These are phyloP conservation scores for Lithobates pipiens DNA, from an alignment of 2,797 vertebrate species.

Conservation along the genomic window DNA sequence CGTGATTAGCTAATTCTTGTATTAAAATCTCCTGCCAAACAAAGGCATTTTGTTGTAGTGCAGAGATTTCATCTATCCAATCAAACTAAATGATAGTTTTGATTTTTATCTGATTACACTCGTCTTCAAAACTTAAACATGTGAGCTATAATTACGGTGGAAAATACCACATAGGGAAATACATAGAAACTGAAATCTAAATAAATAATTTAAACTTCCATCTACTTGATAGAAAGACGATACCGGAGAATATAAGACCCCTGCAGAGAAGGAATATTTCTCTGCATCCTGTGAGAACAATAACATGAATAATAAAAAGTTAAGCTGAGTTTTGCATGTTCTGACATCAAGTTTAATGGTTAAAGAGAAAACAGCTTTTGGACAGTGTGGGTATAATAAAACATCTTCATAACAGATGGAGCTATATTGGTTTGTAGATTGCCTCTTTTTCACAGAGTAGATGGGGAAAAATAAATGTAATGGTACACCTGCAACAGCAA, in stretches of 20 bases:
- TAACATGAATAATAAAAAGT: conserved; percentile 57
- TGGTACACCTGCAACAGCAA: conserved; percentile 40
- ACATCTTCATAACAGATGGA: conserved; percentile 60
- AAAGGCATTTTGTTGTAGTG: conserved; percentile 30
- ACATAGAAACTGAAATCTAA: conserved; percentile 11
- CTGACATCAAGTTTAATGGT: conserved; percentile 58
- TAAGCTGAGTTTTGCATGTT: conserved; percentile 53
- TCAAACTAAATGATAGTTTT: conserved; percentile 33
- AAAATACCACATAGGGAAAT: conserved; percentile 57
- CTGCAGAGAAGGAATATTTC: conserved; percentile 49
- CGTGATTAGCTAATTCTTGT: neutral
- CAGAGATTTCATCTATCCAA: neutral
- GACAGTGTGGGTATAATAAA: conserved; percentile 38
- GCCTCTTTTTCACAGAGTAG: conserved; percentile 30
- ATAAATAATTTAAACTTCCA: conserved; percentile 55
- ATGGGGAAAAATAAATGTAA: conserved; percentile 54
- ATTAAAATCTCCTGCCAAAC: conserved; percentile 16
- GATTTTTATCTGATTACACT: conserved; percentile 41
- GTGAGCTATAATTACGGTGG: conserved; percentile 24
- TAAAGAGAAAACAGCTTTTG: conserved; percentile 43
- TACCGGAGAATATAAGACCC: conserved; percentile 24
- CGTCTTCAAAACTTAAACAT: conserved; percentile 33
- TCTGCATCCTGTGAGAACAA: conserved; percentile 52
- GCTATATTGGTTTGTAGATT: conserved; percentile 48
- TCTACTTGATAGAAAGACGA: conserved; percentile 32